Evolutionary conservation across 2,888 invertebrate species (phyloP), one percentile per base, ranked within the genome.

Genomic region (Latheticus oryzae): DNA sequence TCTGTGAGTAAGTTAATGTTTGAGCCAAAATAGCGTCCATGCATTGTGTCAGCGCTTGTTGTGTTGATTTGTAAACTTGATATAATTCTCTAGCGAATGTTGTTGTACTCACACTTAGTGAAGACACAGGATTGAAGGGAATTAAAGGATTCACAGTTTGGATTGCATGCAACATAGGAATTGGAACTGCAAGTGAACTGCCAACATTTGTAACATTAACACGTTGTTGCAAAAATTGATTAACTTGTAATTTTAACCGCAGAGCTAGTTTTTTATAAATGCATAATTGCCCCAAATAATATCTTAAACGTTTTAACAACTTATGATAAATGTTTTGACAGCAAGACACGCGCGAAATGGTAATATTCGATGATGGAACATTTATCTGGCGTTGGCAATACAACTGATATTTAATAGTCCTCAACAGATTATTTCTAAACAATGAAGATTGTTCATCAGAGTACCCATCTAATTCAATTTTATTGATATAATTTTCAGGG

Each of bases 21-120:
- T 60, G 61, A 45, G 59, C 58, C 53, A 65, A 55, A 45, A 60
- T 43, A 17, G 63, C 59, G 24, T 61, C 61, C 63, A 65, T 65
- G 52, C 65, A 65, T 13, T 65, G 60, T 58, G 55, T 58, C 47
- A 65, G 51, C 43, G 65, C 60, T 59, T 58, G 32, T 59, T 63
- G 63, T 61, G 62, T 65, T 33, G 56, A 47, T 55, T 30, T 57
- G 51, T 60, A 59, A 26, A 54, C 59, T 53, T 42, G 51, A 8
- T 47, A 9, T 1, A 58, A 19, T 9, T 32, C 17, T 32, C 24
- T 19, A 8, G 40, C 43, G 17, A 58, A 54, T 8, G 28, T 5
- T 15, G 33, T 26, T n/a, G 4, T 13, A 24, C 4, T 30, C 1
- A 17, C 7, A 21, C 16, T 15, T 1, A 23, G 2, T 9, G 42